Evolutionary conservation across 2,797 vertebrate genomes (phyloP), one percentile per base, ranked within the genome.

Genomic region (Mus caroli): DNA sequence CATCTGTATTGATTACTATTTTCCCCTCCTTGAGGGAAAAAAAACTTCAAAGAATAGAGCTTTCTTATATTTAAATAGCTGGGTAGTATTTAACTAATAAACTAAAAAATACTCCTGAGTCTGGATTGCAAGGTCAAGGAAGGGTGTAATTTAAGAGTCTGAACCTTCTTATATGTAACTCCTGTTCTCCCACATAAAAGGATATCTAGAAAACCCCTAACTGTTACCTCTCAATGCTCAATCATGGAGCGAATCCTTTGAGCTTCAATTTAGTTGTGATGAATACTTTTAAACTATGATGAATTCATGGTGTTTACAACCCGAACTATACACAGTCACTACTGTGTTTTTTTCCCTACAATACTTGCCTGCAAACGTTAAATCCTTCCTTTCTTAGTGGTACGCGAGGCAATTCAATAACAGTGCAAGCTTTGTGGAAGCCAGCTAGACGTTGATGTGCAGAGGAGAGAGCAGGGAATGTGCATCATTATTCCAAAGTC

Each of bases 121-220:
- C 97, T 96, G 94, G 94, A 96, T 71, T 88, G 89, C 64, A 92
- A 97, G 85, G 87, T 96, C 96, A 98, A 96, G 96, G 95, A 94
- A 92, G 91, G 97, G 78, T 96, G 90, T 96, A 98, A 98, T 98
- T 98, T 95, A 98, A 97, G 96, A 98, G 96, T 98, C 97, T 97
- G 96, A 97, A 98, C 93, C 95, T 97, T 80, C 88, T 97, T 71
- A 97, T 96, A 96, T 17, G 69, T 46, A 93, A 75, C 79, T 94
- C 94, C 85, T 93, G 62, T 78, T 77, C 31, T 96, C 94, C 97
- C 97, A 98, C 97, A 97, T 97, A 31, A 98, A 98, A 98, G 95
- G 80, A 91, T 96, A 91, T 88, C 94, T 97, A 97, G 92, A 82
- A 98, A 98, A 96, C 87, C 94, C 94, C 93, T 97, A 98, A 98